These are phyloP conservation scores for Sipha flava DNA, from an alignment of 1,140 invertebrate genomes.

Conservation along the genomic window DNA sequence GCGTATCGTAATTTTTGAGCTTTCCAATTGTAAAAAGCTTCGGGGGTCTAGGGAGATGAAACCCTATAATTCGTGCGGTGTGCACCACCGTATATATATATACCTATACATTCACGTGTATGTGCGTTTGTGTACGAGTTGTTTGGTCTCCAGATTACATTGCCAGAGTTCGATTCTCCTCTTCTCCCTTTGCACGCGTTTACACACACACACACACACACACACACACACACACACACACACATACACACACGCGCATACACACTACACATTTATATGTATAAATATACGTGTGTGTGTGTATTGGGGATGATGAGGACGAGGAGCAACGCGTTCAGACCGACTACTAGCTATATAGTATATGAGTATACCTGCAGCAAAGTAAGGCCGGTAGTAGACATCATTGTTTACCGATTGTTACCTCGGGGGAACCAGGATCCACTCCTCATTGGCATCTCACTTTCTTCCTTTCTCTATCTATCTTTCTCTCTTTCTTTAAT, in stretches of 20 bases:
- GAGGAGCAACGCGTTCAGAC: no score
- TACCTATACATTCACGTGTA: background rate
- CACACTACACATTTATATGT: no score
- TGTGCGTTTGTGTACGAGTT: background rate
- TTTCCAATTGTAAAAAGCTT: constrained; percentile 13
- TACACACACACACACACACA: background rate
- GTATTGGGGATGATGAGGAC: no score
- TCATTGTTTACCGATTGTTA: constrained; percentile 21
- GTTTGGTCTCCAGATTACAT: constrained; percentile 28
- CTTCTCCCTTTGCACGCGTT: no score
- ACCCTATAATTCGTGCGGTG: background rate
- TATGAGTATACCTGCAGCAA: background rate
- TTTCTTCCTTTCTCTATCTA: background rate
- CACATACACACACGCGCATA: no score
- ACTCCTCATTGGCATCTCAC: background rate
- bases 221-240: no score
- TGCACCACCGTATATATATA: background rate
- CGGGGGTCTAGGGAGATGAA: background rate
- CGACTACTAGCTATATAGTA: background rate
- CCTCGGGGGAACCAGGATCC: background rate
- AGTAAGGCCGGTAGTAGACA: background rate
- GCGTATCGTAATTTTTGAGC: constrained; percentile 1
- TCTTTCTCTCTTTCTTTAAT: no score
- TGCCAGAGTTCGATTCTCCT: background rate
- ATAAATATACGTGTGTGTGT: no score